A percentile compares a stretch with the other conserved stretches of the same genome.
Conservation (phyloP, 1,140 invertebrate genomes). For the Ceratina japonica region DNA sequence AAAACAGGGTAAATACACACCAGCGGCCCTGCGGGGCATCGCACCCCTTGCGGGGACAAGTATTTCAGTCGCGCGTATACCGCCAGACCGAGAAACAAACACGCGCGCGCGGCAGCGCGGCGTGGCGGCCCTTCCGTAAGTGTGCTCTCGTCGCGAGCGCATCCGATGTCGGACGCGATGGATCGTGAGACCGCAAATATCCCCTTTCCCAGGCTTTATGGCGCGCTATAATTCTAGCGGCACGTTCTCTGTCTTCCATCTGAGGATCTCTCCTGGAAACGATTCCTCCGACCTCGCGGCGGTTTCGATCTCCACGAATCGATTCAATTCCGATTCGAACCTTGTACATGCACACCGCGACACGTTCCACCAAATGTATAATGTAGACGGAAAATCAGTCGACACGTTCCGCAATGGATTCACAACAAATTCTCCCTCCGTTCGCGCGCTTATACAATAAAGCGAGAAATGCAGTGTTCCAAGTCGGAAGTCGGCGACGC, state of each 20-base stretch:
- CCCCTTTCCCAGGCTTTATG: constrained; percentile 23
- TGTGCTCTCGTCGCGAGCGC: neutral
- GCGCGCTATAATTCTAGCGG: constrained; percentile 11
- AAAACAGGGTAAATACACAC: constrained; percentile 59
- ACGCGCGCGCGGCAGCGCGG: neutral
- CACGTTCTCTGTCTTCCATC: neutral
- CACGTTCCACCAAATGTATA: no score
- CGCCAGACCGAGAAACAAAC: constrained; percentile 23
- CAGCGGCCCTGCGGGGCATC: constrained; percentile 38
- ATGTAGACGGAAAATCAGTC: no score
- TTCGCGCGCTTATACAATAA: no score
- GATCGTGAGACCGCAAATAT: constrained; percentile 32
- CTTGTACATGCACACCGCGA: no score
- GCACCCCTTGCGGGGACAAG: constrained; percentile 31
- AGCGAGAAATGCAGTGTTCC: no score
- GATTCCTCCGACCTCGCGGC: neutral
- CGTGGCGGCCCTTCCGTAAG: neutral
- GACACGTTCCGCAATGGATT: no score
- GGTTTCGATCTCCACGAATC: no score
- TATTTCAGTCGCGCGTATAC: constrained; percentile 26
- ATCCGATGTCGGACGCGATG: constrained; percentile 18
- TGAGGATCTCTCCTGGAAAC: neutral
- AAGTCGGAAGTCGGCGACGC: no score
- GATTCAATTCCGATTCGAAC: no score
- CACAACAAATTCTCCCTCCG: no score